These are phyloP conservation scores for Eriosoma lanigerum DNA, from an alignment of 1,140 invertebrate genomes.

Conservation along the genomic window DNA sequence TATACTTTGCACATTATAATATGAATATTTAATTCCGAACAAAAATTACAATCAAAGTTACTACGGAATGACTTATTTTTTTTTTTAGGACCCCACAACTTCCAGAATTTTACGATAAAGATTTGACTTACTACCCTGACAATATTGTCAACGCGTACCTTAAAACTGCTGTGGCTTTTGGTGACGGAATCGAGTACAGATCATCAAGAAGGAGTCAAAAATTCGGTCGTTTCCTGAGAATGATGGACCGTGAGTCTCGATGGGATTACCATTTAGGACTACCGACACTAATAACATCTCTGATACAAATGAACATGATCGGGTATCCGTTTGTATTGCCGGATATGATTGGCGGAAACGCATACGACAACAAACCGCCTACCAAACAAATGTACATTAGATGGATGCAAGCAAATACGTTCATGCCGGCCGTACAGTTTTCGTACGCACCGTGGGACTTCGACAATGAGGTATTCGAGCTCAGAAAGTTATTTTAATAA, in stretches of 20 bases:
- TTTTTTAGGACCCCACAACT: constrained; percentile 55
- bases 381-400: constrained; percentile 82
- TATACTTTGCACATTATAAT: too few relatives aligned
- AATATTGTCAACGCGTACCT: constrained; percentile 53
- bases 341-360: constrained; percentile 92
- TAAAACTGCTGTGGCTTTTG: constrained; percentile 52
- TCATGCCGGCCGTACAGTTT: constrained; percentile 86
- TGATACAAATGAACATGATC: constrained; percentile 77
- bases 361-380: constrained; percentile 64
- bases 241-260: constrained; percentile 81
- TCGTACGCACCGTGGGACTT: constrained; percentile 87
- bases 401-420: constrained; percentile 84
- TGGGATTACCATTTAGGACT: constrained; percentile 81
- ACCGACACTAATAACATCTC: constrained; percentile 75
- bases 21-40: too few relatives aligned
- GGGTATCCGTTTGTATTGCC: constrained; percentile 85
- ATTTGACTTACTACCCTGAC: constrained; percentile 53
- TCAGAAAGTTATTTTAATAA: too few relatives aligned
- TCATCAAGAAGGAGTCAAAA: constrained; percentile 70
- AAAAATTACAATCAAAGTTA: too few relatives aligned
- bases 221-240: constrained; percentile 79
- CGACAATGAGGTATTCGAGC: constrained; percentile 67
- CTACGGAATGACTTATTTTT: not conserved
- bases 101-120: constrained; percentile 52
- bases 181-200: constrained; percentile 53